Base-by-base conservation (phyloP, 2,797 vertebrate genomes). In the Galagoides demidoff region DNA sequence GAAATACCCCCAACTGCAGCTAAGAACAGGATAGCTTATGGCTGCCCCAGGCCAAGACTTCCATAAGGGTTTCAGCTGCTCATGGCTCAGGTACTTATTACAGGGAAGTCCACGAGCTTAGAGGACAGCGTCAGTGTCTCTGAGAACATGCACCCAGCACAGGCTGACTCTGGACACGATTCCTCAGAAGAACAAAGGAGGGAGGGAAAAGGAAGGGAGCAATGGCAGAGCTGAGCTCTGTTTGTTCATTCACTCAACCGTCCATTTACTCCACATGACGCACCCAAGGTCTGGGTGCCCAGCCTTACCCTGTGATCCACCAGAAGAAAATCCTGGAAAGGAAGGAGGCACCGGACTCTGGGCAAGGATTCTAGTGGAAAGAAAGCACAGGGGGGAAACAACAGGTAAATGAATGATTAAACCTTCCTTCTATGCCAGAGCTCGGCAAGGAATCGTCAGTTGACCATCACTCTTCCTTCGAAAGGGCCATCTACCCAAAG, bases 261-360 rank as follows among this genome's bases (percentile, higher is more conserved):
- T 22, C n/a, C 57, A 22, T 22, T 20, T 5, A 61, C 13, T 63
- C 6, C 7, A 63, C 25, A 20, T 1, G 20, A 22, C 19, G 17
- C 0, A 3, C 68, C 91, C 3, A 1, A 5, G 23, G n/a, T 29
- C 4, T 22, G 11, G 3, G 74, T 0, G 27, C 77, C 90, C 29
- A 39, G 45, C 93, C 99, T 99, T 98, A 99, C 99, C 99, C 98
- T 88, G 98, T 99, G 98, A 99, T 99, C 99, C 99, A 99, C 99
- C 99, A 99, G 98, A 99, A 99, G 1, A 99, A 99, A 95, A 99
- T 99, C 97, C 98, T 99, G 90, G 99, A 99, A 25, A 99, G 99
- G 97, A 99, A 99, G 20, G 99, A 99, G 12, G 99, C 99, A 90
- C 99, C 98, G 1, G 97, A 98, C 78, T 99, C 99, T 19, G 99